Evolutionary conservation across 2,797 vertebrate genomes (phyloP), one percentile per base, ranked within the genome.

Genomic region (Brotula barbata): DNA sequence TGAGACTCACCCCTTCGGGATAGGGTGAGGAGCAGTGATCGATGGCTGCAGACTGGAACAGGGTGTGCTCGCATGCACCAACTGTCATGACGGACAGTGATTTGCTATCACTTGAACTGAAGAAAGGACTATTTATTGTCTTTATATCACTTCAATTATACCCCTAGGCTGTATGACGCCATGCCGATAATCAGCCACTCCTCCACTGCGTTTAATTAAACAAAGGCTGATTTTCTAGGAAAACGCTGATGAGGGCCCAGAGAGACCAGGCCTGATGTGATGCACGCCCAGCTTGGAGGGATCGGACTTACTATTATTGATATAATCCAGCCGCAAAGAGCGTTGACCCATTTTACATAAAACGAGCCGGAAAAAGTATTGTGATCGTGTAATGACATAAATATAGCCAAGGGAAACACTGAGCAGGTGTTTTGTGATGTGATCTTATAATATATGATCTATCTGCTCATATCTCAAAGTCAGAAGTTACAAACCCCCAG

Each of bases 221-320:
- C 80, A 89, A 84, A 80, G 66, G 21, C 50, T 60, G 66, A 81
- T 85, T 87, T 87, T 82, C 65, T 66, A 37, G 23, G 56, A 68
- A n/a, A 74, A 75, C 8, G 2, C 58, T 60, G 57, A 68, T 70
- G 80, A 76, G 25, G 57, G 57, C 62, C 59, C 44, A 36, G 14
- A 34, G 68, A 76, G 67, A 66, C 44, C 53, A 68, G 67, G 71
- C 59, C 20, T 3, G 34, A 6, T 55, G 67, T 46, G 51, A 53
- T 71, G 58, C 40, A 12, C 61, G 47, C 68, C 51, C 44, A 63
- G 7, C 55, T 43, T 67, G 20, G 48, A 75, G 55, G 15, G 41
- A 72, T 33, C 43, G 23, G 23, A 52, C 23, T 17, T 44, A 64
- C 46, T 42, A 7, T 28, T 1, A 11, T 39, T 60, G 61, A 77